Conservation (phyloP, 2,888 invertebrate species). For the Amaurobius ferox region DNA sequence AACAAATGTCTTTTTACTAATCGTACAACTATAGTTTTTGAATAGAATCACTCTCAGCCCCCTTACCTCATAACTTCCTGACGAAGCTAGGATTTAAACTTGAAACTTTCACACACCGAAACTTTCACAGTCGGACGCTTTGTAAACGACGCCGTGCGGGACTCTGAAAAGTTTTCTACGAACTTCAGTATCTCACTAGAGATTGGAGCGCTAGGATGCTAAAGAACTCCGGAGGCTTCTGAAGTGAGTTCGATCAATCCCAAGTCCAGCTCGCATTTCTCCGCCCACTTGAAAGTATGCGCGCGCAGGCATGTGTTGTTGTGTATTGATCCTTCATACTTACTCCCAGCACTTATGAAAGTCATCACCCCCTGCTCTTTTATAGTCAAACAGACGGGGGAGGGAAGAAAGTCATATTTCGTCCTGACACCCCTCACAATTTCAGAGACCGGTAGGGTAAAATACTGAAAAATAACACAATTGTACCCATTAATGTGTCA, state of each 20-base stretch:
- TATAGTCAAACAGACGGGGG: slow-evolving; percentile 50
- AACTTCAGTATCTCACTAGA: slow-evolving; percentile 1
- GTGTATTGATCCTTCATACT: slow-evolving; percentile 64
- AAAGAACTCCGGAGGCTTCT: slow-evolving; percentile 27
- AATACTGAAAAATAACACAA: neutral
- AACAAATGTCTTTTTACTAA: no score
- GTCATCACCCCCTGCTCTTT: slow-evolving; percentile 61
- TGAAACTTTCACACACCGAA: neutral
- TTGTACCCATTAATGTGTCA: no score
- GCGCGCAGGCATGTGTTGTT: slow-evolving; percentile 61
- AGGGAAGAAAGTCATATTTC: slow-evolving; percentile 56
- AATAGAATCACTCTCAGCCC: neutral
- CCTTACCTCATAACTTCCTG: slow-evolving; percentile 50
- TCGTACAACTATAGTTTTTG: no score
- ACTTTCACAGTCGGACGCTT: slow-evolving; percentile 12
- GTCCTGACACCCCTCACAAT: slow-evolving; percentile 42
- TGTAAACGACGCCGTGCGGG: neutral
- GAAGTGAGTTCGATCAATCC: slow-evolving; percentile 57
- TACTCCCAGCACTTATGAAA: slow-evolving; percentile 67
- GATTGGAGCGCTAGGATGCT: neutral
- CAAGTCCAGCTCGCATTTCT: slow-evolving; percentile 33
- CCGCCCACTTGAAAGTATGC: slow-evolving; percentile 49
- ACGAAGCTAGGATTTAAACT: neutral
- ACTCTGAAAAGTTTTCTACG: neutral
- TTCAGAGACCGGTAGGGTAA: neutral